Evolutionary conservation across 2,888 invertebrate species (phyloP).

Genomic region (Lydus trimaculatus): DNA sequence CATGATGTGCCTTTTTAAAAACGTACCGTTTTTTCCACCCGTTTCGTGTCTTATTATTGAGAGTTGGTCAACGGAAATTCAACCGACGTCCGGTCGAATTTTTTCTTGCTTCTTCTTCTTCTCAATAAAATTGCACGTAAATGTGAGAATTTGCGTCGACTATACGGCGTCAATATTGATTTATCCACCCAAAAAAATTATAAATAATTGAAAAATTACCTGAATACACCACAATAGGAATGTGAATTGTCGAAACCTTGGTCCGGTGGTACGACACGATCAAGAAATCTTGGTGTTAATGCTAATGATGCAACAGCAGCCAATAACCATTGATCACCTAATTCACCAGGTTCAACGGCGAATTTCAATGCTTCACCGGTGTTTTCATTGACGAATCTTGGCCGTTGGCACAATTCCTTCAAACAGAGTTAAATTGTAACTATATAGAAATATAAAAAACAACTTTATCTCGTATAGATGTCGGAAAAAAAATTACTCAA

Average conservation of each 20-base stretch:
- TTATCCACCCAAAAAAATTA: too few relatives aligned
- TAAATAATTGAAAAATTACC: constrained; percentile 57
- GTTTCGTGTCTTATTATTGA: background rate
- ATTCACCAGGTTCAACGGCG: constrained; percentile 66
- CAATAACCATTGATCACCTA: constrained; percentile 68
- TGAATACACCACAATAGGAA: constrained; percentile 71
- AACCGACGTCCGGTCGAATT: background rate
- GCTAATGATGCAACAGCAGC: constrained; percentile 72
- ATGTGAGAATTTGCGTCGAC: too few relatives aligned
- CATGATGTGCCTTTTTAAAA: background rate
- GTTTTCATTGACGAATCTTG: constrained; percentile 64
- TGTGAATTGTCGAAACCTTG: constrained; percentile 68
- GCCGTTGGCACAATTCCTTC: constrained; percentile 73
- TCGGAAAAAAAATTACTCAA: background rate
- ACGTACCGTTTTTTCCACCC: background rate
- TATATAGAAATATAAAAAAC: too few relatives aligned
- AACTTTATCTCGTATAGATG: too few relatives aligned
- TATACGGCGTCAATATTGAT: too few relatives aligned
- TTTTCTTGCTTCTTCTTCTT: too few relatives aligned
- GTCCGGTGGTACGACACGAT: constrained; percentile 71
- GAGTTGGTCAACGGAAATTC: background rate
- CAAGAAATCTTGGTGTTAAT: constrained; percentile 71
- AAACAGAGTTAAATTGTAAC: too few relatives aligned
- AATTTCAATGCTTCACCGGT: constrained; percentile 52
- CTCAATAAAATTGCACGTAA: background rate